Evolutionary conservation across 2,113 vertebrate genomes (phyloP), one percentile per base, ranked within the genome.

Genomic region (Mastomys natalensis): DNA sequence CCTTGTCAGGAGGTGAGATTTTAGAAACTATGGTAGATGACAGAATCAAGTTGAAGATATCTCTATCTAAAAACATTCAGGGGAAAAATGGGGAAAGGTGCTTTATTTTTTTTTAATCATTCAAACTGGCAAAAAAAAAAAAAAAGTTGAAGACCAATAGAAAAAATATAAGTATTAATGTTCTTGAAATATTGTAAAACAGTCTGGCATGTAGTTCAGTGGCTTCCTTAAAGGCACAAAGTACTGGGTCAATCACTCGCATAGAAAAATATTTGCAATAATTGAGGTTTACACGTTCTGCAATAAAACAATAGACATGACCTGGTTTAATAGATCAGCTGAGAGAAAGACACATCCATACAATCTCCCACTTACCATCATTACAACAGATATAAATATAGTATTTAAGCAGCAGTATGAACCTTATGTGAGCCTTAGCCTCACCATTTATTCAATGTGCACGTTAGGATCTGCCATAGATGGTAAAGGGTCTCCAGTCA

Each of bases 51-150:
- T 87, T 90, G 74, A 87, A 78, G 94, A 40, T 81, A 58, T 48
- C n/a, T 92, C 29, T 53, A 76, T 17, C 40, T 37, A 40, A 88
- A 91, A 91, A 76, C 64, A 81, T 68, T 24, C 72, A 81, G 82
- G 19, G 55, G 21, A 0, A 26, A 64, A 82, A 94, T 37, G 45
- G n/a, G 78, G 19, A 84, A 0, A 1, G 60, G 64, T 43, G 5
- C 29, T 90, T 82, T n/a, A 24, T n/a, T 8, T 89, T 93, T 74
- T 93, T 93, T 22, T n/a, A 96, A 92, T 77, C 48, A 82, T 24
- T 2, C 70, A 19, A 12, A 43, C 9, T 82, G 10, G 16, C 11
- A 91, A 64, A 94, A 6, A 92, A 37, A 29, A 91, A 58, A 82
- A 19, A 2, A 48, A 48, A 48, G 40, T 86, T 92, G 77, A 95